Base-by-base conservation (phyloP, 1,140 invertebrate genomes). In the Drosophila prosaltans region DNA sequence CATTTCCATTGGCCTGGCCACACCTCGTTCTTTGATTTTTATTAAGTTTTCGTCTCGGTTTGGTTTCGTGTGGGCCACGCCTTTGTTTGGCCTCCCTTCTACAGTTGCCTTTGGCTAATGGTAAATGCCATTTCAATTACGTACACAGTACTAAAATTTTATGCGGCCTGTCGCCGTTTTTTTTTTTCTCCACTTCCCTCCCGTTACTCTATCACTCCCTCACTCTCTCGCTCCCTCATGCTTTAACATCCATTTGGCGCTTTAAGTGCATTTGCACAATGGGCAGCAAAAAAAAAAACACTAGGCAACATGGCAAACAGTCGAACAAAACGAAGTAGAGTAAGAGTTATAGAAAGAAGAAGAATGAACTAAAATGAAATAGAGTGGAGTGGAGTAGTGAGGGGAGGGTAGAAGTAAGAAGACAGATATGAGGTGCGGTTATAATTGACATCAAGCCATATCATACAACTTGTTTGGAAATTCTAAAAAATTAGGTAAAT, bases 81-180 rank as follows among this genome's bases (percentile, higher is more conserved):
- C 74, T 76, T 76, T 62, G 43, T 43, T 58, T 62, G 21, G 41
- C 58, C 74, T 59, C 69, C 21, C 51, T 21, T 24, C 21, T 10
- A 51, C 64, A 32, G 16, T 65, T 11, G 9, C 39, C 75, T 55
- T 43, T 6, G 81, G 78, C 81, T 85, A 84, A 84, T 84, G 81
- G 81, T 84, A 84, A 84, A 84, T 84, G 81, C 81, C 81, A 84
- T 84, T 84, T 84, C 81, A 84, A 84, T 84, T 84, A 84, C 81
- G 81, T 81, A 84, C 81, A 85, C 74, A 84, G 78, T 81, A 85
- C 81, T 85, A 81, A 84, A 77, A 84, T 85, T 84, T 85, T 85
- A 84, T 85, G 81, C 81, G 67, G 81, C 78, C 80, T 75, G 80
- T 81, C 80, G 73, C 76, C 75, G 72, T 65, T 65, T 74, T 72